These are phyloP conservation scores for Chionomys nivalis DNA, from an alignment of 2,113 vertebrate genomes.

Conservation along the genomic window DNA sequence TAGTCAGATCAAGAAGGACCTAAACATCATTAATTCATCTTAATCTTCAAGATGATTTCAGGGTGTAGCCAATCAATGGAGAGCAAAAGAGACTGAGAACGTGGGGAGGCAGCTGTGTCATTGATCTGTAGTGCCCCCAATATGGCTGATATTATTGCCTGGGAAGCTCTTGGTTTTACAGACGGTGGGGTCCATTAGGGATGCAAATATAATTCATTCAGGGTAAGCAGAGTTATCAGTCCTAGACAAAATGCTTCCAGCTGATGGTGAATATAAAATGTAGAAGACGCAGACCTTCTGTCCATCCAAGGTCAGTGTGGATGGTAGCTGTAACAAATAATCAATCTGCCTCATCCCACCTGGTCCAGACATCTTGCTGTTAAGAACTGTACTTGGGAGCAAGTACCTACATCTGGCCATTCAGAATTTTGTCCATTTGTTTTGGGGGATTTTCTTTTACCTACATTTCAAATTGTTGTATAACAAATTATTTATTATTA, in stretches of 20 bases:
- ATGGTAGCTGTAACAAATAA: neutral
- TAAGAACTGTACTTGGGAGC: neutral
- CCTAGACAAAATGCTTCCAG: constrained; percentile 5
- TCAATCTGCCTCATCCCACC: neutral
- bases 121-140: neutral
- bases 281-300: neutral
- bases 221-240: neutral
- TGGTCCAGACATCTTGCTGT: neutral
- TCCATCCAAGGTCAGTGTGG: neutral
- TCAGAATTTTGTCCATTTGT: neutral
- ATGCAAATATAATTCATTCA: neutral
- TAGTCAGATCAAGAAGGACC: neutral
- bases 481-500: neutral
- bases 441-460: neutral
- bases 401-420: neutral
- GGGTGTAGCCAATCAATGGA: neutral
- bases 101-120: neutral
- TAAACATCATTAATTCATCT: neutral
- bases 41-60: neutral
- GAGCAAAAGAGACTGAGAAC: neutral
- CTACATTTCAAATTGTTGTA: neutral
- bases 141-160: neutral
- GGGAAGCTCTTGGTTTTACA: neutral
- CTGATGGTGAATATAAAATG: constrained; percentile 9
- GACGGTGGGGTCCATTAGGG: neutral